Base-by-base conservation (phyloP, 1,140 invertebrate genomes). In the Metopolophium dirhodum region DNA sequence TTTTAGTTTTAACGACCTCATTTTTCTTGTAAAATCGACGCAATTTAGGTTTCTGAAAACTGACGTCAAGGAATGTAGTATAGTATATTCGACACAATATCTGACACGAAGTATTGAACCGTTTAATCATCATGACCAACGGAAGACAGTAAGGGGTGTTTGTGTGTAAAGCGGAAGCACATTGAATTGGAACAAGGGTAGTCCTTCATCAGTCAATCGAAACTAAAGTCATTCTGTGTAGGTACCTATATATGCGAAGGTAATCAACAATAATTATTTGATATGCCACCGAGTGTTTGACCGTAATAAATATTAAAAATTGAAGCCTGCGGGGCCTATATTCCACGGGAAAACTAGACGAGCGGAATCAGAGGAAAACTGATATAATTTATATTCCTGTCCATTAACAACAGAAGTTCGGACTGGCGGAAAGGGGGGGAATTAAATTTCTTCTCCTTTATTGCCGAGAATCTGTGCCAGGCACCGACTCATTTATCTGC, bases 321-420 rank as follows among this genome's bases (percentile, higher is more conserved):
- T 51, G 6, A 86, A 57, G 49, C 86, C 85, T 45, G 22, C n/a
- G 77, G 7, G 9, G 18, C 51, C 51, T 14, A 23, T 23, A 35
- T 54, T 57, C 11, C 35, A 89, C 54, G 35, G 11, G 20, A 51
- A 35, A 51, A 89, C 49, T 54, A 89, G 22, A n/a, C 30, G 30
- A 14, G 22, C 35, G 6, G 35, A 57, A 89, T 54, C 49, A 14
- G 35, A 90, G 51, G 30, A 93, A 93, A 82, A 49, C 35, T 54
- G n/a, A 57, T 86, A 86, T 93, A 93, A 93, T 85, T 93, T 93
- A 93, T 93, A 93, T 85, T 86, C 77, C 37, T 54, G 91, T 93
- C 77, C 91, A 86, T 93, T 93, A 93, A 93, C 91, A 57, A 86
- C 91, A 93, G 91, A 93, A 86, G 91, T 92, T 92, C 22, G 47